Evolutionary conservation across 2,888 invertebrate genomes (phyloP).

Genomic region (Chrysina gloriosa): DNA sequence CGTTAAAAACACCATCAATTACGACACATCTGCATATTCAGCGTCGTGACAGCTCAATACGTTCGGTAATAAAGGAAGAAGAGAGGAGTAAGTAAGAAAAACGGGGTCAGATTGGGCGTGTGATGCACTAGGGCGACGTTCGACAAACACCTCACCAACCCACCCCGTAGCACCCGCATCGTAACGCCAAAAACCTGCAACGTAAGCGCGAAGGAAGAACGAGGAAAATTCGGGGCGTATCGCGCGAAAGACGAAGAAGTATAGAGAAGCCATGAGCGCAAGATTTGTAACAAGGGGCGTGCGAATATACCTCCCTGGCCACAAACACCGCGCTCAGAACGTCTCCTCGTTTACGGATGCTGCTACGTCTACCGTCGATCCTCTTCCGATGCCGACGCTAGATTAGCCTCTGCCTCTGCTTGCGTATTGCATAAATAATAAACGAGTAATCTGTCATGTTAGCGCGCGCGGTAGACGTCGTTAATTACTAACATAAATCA

Average conservation of each 20-base stretch:
- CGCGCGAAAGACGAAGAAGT: neutral
- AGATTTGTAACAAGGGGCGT: conserved; percentile 49
- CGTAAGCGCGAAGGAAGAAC: neutral
- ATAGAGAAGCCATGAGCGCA: conserved; percentile 41
- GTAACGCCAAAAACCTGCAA: no score
- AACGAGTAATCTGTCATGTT: conserved; percentile 10
- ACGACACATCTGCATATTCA: conserved; percentile 12
- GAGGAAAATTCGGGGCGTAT: neutral
- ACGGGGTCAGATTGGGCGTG: neutral
- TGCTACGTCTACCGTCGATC: neutral
- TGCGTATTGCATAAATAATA: conserved; percentile 6
- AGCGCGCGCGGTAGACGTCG: neutral
- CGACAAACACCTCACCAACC: no score
- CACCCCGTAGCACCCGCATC: no score
- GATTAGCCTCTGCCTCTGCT: neutral
- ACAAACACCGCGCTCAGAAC: conserved; percentile 47
- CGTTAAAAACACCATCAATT: neutral
- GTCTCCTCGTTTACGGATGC: conserved; percentile 8
- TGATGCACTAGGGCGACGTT: no score
- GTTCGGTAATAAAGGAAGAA: neutral
- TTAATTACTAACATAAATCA: conserved; percentile 9
- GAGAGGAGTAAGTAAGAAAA: neutral
- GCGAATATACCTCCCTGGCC: conserved; percentile 45
- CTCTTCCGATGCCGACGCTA: neutral
- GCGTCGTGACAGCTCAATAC: conserved; percentile 8